Evolutionary conservation across 2,113 vertebrate genomes (phyloP), one percentile per base, ranked within the genome.

Genomic region (Ammodramus savannarum): DNA sequence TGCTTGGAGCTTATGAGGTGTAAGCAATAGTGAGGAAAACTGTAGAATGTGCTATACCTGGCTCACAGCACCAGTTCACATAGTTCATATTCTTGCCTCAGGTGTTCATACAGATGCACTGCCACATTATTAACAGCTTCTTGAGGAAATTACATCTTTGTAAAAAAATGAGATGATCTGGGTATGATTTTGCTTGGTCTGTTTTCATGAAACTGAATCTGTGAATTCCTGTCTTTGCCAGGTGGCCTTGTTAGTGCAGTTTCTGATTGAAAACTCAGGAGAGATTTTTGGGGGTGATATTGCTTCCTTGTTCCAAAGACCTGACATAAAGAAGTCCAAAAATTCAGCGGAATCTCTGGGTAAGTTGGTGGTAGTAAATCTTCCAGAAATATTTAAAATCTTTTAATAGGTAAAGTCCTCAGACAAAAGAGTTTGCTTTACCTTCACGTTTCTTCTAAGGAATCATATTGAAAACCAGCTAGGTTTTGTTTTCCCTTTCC

Each of bases 211-310:
- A 54, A 82, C 44, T 82, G 34, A 84, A 38, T 41, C 27, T 54
- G 19, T 58, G n/a, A 55, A 85, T 71, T 87, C 20, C 3, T 90
- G 41, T 77, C 62, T 81, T 89, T 89, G 18, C 39, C 85, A 98
- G 98, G 98, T 98, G 75, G 98, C 98, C 52, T 90, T 91, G 61
- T 91, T 98, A 80, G 97, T 98, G 38, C 98, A 98, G 67, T 98
- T 98, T 76, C 93, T 98, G 59, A 98, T 98, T 91, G 98, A 98
- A 96, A 98, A 98, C 90, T 96, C 98, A 1, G 82, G 94, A 32
- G 92, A 97, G 63, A 97, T 98, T 74, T 98, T 98, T 96, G 98
- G 98, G 54, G 96, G 97, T 71, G 98, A 98, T 77, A 92, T 97
- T 59, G 89, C 95, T 75, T 95, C 95, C 8, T 92, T 98, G 72